Evolutionary conservation across 2,113 vertebrate species (phyloP), one percentile per base, ranked within the genome.

Genomic region (Seriola rivoliana): DNA sequence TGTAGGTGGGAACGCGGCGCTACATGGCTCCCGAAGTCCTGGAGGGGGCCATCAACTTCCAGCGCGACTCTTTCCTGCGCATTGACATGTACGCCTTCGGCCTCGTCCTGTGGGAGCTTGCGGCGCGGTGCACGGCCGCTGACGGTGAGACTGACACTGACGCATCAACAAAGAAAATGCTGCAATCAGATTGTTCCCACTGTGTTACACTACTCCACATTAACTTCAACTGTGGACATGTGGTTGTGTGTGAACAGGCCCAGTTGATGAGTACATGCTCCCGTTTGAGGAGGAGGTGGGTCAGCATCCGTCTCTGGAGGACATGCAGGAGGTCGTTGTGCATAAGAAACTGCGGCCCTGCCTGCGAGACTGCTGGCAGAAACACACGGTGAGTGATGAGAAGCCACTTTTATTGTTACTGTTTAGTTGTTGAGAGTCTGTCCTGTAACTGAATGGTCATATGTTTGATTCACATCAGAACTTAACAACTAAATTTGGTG

Each of bases 1-100:
- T 68, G 23, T 63, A 99, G 98, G 98, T 99, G 80, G 98, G 98
- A 54, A 99, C 93, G 0, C 95, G 98, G 74, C 95, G 98, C 73
- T 99, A 99, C 90, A 99, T 99, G 98, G 98, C 98, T 82, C 98
- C 98, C 0, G 98, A 99, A 88, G 98, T 99, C n/a, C 95, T 99
- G 59, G 98, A 99, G 93, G 98, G 98, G 13, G 98, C 98, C 81
- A 99, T 99, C 76, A 99, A 99, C 95, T 99, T 99, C 95, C 98
- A 99, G 85, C 95, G 98, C n/a, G 98, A 99, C 81, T 96, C 98
- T 0, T 99, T 99, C 94, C 89, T 99, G 94, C 95, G 98, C 19
- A 99, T 99, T 87, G 98, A 99, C 85, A 99, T 99, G 98, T 99
- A 99, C 14, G 97, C 98, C 46, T 96, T 97, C 91, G 98, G 98